Conservation (phyloP, 2,888 invertebrate genomes). For the Leuctra nigra region DNA sequence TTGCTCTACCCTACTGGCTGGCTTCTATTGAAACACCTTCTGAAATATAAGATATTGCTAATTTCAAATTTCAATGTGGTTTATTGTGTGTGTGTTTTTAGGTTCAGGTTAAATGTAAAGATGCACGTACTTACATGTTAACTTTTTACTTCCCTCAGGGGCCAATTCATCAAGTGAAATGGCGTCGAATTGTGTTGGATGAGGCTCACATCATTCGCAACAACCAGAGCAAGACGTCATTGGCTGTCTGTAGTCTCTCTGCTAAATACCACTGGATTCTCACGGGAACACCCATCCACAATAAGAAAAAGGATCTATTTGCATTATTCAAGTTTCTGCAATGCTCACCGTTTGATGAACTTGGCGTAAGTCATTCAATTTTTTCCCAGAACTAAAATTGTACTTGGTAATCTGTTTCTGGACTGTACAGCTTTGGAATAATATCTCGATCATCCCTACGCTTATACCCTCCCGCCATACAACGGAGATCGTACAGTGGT, state of each 20-base stretch:
- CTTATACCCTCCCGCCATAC: too few relatives aligned
- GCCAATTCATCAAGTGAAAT: slow-evolving; percentile 61
- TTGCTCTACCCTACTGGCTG: too few relatives aligned
- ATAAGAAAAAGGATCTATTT: slow-evolving; percentile 79
- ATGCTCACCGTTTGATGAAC: slow-evolving; percentile 84
- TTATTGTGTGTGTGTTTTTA: too few relatives aligned
- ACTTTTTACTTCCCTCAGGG: slow-evolving; percentile 39
- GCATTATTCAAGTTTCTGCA: slow-evolving; percentile 74
- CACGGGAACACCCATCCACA: slow-evolving; percentile 94
- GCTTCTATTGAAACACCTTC: too few relatives aligned
- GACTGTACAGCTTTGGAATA: neutral
- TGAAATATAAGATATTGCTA: too few relatives aligned
- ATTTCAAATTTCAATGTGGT: too few relatives aligned
- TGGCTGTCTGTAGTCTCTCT: slow-evolving; percentile 58
- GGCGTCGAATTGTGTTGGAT: slow-evolving; percentile 85
- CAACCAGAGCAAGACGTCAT: slow-evolving; percentile 67
- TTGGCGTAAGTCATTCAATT: slow-evolving; percentile 48
- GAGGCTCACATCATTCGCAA: slow-evolving; percentile 92
- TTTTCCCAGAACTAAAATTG: too few relatives aligned
- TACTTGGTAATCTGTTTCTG: too few relatives aligned
- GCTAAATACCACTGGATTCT: slow-evolving; percentile 71
- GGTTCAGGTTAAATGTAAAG: too few relatives aligned
- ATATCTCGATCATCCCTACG: too few relatives aligned
- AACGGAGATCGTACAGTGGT: too few relatives aligned
- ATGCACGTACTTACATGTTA: too few relatives aligned